Evolutionary conservation across 1,140 invertebrate species (phyloP).

Genomic region (Arion vulgaris): DNA sequence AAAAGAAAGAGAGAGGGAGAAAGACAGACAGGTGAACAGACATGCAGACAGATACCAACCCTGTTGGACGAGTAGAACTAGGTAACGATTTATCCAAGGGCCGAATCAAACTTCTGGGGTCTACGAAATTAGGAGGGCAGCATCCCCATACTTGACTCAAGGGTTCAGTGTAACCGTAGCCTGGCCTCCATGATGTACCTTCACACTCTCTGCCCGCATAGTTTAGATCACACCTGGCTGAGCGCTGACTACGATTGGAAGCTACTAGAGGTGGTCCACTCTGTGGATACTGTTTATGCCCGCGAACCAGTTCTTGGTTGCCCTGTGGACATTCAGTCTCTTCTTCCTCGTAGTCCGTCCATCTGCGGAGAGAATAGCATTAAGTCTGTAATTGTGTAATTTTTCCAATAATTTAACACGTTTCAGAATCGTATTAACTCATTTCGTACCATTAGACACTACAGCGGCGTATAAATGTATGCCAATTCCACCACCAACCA

Average conservation of each 20-base stretch:
- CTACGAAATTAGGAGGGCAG: neutral
- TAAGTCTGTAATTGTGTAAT: too few species aligned
- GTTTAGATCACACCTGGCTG: neutral
- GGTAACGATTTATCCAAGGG: neutral
- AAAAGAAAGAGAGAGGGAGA: neutral
- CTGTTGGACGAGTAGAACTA: neutral
- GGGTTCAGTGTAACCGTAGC: neutral
- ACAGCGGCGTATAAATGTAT: too few species aligned
- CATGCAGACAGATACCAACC: neutral
- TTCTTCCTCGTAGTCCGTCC: neutral
- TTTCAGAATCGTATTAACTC: too few species aligned
- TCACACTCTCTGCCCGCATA: too few species aligned
- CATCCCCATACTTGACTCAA: neutral
- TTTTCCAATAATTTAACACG: too few species aligned
- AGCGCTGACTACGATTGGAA: neutral
- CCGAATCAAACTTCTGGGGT: conserved; percentile 10
- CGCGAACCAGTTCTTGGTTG: neutral
- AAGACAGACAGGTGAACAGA: neutral
- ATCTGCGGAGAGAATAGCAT: neutral
- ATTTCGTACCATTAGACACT: too few species aligned
- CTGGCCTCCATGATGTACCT: neutral
- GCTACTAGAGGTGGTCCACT: neutral
- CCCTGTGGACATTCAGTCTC: neutral
- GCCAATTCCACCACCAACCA: too few species aligned
- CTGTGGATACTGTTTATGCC: neutral